Conservation (phyloP, 2,888 invertebrate genomes). For the Diarsia mendica region DNA sequence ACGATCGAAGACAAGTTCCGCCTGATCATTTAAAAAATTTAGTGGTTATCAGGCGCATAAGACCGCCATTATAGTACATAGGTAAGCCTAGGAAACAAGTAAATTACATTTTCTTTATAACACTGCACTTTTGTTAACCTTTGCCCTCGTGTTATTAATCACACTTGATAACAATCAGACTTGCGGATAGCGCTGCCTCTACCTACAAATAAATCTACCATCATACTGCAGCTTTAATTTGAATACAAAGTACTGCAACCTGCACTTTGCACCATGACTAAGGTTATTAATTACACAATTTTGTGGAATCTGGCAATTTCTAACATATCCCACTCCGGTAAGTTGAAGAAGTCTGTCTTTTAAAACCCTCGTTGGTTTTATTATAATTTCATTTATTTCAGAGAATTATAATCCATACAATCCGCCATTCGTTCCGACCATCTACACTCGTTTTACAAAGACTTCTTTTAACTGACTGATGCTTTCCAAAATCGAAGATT, state of each 20-base stretch:
- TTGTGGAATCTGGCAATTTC: background rate
- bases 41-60: too few species aligned
- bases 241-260: background rate
- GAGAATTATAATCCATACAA: too few species aligned
- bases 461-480: background rate
- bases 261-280: background rate
- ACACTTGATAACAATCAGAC: slow-evolving; percentile 38
- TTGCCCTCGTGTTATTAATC: slow-evolving; percentile 24
- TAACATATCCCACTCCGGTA: background rate
- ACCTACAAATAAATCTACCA: background rate
- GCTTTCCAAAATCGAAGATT: background rate
- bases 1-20: too few species aligned
- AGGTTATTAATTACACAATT: background rate
- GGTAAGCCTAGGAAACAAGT: background rate
- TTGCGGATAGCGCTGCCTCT: background rate
- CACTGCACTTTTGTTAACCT: slow-evolving; percentile 40
- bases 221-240: slow-evolving; percentile 4
- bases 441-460: too few species aligned
- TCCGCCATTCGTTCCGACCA: too few species aligned
- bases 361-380: background rate
- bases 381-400: too few species aligned
- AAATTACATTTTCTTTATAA: slow-evolving; percentile 4
- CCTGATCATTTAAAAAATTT: too few species aligned
- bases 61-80: too few species aligned
- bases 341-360: background rate